Base-by-base conservation (phyloP, 1,140 invertebrate species). In the Cotesia chilonis region DNA sequence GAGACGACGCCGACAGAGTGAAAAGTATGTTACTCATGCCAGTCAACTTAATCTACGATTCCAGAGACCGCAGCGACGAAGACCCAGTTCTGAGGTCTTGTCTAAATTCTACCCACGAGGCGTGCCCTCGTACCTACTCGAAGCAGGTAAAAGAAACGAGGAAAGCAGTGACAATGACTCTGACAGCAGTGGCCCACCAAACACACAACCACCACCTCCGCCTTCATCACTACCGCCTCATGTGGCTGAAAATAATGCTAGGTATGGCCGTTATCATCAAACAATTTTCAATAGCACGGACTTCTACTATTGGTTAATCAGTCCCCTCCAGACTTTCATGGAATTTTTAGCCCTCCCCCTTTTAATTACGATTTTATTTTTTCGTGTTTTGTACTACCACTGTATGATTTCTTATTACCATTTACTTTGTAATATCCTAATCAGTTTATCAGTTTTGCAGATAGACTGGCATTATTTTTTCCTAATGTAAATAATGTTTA, bases 21-120 rank as follows among this genome's bases (percentile, higher is more conserved):
- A 94, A 71, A 94, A 94, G 81, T 94, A 94, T 82, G 91, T 93
- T 0, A 90, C 90, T 4, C 92, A 94, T 83, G 90, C 90, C 54
- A 89, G 90, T 35, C 92, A 94, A 80, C 85, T 94, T 70, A 92
- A 92, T 78, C 84, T 94, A 63, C 86, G 92, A 51, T 94, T 94
- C 85, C 90, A 91, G 79, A 88, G 92, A 70, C 90, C 92, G 14
- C 85, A 89, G 75, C 84, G 89, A 68, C 80, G 82, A 52, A 78
- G 83, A 67, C 82, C 83, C 12, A 81, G 76, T 68, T 86, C 82
- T 3, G 84, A 84, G 65, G 67, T 83, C 28, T 73, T 82, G 28
- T 74, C 78, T 55, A 79, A 76, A 67, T 79, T 77, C 73, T 79
- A 79, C 70, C 78, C 83, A 3, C 80, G 88, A 55, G 88, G 88